Evolutionary conservation across 2,888 invertebrate species (phyloP).

Genomic region (Drosophila ochracea): DNA sequence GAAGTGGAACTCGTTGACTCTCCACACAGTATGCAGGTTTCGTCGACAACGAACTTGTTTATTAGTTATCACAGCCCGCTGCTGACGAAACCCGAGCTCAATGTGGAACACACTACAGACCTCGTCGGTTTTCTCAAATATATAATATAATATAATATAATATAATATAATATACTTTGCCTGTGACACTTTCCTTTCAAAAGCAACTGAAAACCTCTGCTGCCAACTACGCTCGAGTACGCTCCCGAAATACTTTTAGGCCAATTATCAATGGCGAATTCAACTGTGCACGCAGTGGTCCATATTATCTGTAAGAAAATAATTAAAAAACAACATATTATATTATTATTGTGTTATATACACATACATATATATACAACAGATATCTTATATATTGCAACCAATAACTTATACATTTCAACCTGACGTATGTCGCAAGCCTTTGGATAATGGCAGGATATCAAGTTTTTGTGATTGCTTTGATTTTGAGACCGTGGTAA

Average conservation of each 20-base stretch:
- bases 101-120: conserved; percentile 85
- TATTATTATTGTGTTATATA: neutral
- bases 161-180: neutral
- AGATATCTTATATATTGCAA: neutral
- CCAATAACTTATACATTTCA: neutral
- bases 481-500: neutral
- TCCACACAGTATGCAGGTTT: conserved; percentile 95
- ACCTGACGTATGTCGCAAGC: neutral
- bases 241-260: neutral
- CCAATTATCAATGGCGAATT: neutral
- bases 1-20: conserved; percentile 47
- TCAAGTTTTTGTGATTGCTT: neutral
- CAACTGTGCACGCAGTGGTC: neutral
- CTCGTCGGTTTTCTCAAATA: neutral
- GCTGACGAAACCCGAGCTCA: conserved; percentile 95
- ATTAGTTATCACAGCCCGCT: conserved; percentile 89
- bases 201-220: neutral
- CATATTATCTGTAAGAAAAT: neutral
- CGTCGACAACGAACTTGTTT: conserved; percentile 96
- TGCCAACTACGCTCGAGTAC: neutral
- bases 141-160: no score
- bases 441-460: neutral
- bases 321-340: neutral
- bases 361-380: neutral
- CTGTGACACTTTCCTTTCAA: neutral